phyloP scores from a whole-genome alignment of 2,888 invertebrate species.

The Pherbina coryleti region DNA sequence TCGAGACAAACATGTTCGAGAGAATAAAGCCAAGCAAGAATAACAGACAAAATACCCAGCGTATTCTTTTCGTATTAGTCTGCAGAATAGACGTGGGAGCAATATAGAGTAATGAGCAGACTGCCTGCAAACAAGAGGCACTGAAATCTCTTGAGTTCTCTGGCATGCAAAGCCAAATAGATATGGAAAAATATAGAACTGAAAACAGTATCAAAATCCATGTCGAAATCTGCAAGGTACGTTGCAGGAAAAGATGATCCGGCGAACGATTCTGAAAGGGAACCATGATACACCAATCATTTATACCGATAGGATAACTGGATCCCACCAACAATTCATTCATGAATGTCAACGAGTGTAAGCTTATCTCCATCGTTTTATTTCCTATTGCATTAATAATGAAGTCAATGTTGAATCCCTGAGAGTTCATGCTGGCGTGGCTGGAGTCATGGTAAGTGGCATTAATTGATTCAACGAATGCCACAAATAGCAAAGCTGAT shows the following conservation, averaged over 20 bases:
- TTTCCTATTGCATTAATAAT: conserved; percentile 24
- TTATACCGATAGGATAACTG: conserved; percentile 62
- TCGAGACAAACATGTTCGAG: conserved; percentile 59
- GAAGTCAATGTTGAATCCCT: background rate
- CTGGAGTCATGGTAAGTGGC: conserved; percentile 54
- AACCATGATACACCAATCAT: conserved; percentile 62
- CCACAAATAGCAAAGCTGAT: conserved; percentile 55
- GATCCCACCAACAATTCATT: conserved; percentile 41
- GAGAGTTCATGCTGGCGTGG: background rate
- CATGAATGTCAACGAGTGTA: conserved; percentile 56
- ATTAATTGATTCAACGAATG: conserved; percentile 56
- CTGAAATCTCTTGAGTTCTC: conserved; percentile 51
- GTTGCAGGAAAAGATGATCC: conserved; percentile 52
- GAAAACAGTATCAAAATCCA: conserved; percentile 55
- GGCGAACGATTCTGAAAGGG: conserved; percentile 56
- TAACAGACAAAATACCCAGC: conserved; percentile 52
- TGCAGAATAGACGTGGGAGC: conserved; percentile 51
- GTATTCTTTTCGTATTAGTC: conserved; percentile 51
- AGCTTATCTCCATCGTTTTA: conserved; percentile 57
- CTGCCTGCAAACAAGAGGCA: conserved; percentile 55
- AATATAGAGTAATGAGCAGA: conserved; percentile 53
- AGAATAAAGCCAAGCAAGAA: conserved; percentile 55
- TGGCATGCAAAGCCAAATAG: conserved; percentile 57
- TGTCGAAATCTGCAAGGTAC: conserved; percentile 50
- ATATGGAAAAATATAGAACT: conserved; percentile 51